These are phyloP conservation scores for Pundamilia nyererei DNA, from an alignment of 2,113 vertebrate genomes.

Conservation along the genomic window DNA sequence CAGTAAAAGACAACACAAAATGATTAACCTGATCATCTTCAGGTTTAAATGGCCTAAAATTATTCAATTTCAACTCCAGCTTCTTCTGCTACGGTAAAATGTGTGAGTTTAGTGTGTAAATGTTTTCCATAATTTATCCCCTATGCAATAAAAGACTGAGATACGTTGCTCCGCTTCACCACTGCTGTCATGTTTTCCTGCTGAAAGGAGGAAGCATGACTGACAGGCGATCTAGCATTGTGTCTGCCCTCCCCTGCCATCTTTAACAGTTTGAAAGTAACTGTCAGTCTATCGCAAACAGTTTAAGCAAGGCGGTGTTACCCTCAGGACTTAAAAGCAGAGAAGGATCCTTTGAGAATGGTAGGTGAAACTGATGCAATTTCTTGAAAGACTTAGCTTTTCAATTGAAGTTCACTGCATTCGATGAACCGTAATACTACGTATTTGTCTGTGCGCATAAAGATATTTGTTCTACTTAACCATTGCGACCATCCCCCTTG, in stretches of 20 bases:
- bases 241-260: neutral
- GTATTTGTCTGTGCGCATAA: neutral
- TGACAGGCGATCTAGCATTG: neutral
- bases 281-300: slow-evolving; percentile 32
- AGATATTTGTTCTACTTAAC: neutral
- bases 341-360: slow-evolving; percentile 41
- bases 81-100: neutral
- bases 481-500: neutral
- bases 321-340: neutral
- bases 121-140: neutral
- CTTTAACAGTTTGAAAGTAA: slow-evolving; percentile 5
- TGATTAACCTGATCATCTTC: neutral
- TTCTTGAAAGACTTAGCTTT: neutral
- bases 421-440: neutral
- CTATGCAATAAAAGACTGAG: neutral
- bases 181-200: neutral
- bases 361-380: slow-evolving; percentile 45
- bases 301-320: neutral
- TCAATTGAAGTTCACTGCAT: neutral
- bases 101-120: neutral
- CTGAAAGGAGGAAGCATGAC: slow-evolving; percentile 23
- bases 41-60: neutral
- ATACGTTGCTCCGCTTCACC: neutral
- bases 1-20: neutral
- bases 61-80: neutral